A percentile compares a stretch with the other conserved stretches of the same genome.
Conservation (phyloP, 1,140 invertebrate genomes). For the Eurosta solidaginis region DNA sequence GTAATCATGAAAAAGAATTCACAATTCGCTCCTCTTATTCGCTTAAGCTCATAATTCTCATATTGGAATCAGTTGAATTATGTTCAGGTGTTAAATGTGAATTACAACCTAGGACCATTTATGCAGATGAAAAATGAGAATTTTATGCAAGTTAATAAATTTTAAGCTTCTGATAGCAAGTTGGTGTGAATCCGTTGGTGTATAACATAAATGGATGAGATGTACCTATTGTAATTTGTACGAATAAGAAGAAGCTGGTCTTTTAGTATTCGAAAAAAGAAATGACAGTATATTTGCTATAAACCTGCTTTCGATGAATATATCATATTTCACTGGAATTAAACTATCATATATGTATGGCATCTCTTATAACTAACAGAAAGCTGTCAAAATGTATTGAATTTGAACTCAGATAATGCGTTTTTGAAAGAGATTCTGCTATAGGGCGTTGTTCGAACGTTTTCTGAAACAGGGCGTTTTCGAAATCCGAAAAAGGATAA, state of each 20-base stretch:
- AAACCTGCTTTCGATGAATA: too few relatives aligned
- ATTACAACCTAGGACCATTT: constrained; percentile 16
- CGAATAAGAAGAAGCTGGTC: background rate
- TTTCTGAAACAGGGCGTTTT: too few relatives aligned
- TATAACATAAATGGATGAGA: background rate
- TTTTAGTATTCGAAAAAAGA: too few relatives aligned
- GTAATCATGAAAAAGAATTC: constrained; percentile 21
- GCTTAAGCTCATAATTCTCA: constrained; percentile 26
- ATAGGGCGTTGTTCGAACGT: too few relatives aligned
- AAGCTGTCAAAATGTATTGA: too few relatives aligned
- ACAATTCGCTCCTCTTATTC: constrained; percentile 23
- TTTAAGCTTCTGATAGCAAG: background rate
- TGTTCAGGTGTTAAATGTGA: constrained; percentile 27
- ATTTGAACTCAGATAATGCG: too few relatives aligned
- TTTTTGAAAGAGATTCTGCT: too few relatives aligned
- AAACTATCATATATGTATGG: too few relatives aligned
- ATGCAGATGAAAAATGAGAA: constrained; percentile 2
- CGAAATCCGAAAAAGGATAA: too few relatives aligned
- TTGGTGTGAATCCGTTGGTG: background rate
- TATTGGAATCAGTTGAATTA: constrained; percentile 26
- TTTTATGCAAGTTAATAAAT: constrained; percentile 28
- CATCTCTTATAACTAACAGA: too few relatives aligned
- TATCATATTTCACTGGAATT: too few relatives aligned
- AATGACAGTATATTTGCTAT: too few relatives aligned
- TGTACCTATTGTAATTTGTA: background rate